phyloP scores from a whole-genome alignment of 2,113 vertebrate species.

The Apistogramma diplotaenia region DNA sequence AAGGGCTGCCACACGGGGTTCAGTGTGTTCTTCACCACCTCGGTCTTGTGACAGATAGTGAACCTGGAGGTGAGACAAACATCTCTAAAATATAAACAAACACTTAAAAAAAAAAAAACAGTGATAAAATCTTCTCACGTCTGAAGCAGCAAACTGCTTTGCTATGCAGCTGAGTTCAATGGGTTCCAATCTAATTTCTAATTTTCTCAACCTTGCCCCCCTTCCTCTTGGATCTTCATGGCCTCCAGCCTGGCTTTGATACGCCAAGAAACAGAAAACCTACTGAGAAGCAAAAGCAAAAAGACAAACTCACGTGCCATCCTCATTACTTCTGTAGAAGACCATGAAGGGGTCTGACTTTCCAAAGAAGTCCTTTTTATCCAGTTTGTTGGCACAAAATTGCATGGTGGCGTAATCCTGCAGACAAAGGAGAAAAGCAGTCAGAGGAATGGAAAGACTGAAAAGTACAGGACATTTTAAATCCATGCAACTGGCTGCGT shows the following conservation, averaged over 20 bases:
- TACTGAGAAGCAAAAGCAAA: neutral
- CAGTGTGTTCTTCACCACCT: constrained; percentile 85
- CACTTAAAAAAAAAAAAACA: neutral
- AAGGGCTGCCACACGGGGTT: constrained; percentile 90
- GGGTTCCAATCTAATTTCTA: neutral
- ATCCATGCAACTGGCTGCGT: constrained; percentile 33
- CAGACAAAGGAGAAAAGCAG: constrained; percentile 1
- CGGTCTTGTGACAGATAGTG: constrained; percentile 81
- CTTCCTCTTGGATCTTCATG: constrained; percentile 1
- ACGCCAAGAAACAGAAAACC: constrained; percentile 3
- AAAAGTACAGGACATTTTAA: constrained; percentile 42
- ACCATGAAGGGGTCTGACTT: constrained; percentile 93
- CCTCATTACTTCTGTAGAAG: constrained; percentile 92
- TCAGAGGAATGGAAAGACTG: constrained; percentile 2
- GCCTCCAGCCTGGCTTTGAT: neutral
- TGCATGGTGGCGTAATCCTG: constrained; percentile 91
- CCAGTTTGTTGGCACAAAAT: constrained; percentile 92
- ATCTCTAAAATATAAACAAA: neutral
- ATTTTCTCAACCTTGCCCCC: neutral
- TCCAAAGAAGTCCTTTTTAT: constrained; percentile 94
- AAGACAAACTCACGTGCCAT: constrained; percentile 84
- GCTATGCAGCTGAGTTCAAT: constrained; percentile 16
- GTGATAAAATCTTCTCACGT: neutral
- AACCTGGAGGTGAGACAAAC: constrained; percentile 60
- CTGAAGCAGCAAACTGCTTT: neutral